Evolutionary conservation across 2,113 vertebrate species (phyloP).

Genomic region (Spea bombifrons): DNA sequence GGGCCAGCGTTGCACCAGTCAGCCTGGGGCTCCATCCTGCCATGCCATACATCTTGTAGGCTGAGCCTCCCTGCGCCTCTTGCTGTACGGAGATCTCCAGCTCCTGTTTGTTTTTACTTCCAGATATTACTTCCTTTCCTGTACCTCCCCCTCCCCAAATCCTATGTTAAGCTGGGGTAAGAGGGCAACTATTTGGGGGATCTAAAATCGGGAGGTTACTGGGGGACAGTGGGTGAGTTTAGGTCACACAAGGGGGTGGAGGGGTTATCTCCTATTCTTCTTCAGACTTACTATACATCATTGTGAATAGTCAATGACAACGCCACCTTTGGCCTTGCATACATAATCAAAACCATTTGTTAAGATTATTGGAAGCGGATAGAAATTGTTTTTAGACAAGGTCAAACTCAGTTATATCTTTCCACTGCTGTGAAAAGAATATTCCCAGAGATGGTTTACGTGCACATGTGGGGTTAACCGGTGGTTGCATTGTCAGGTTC

Average conservation of each 20-base stretch:
- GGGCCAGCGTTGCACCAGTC: constrained; percentile 85
- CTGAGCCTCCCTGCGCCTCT: constrained; percentile 91
- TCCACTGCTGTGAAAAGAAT: constrained; percentile 42
- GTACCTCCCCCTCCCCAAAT: constrained; percentile 12
- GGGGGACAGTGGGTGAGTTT: background rate
- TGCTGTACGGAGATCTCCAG: constrained; percentile 65
- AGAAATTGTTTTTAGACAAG: constrained; percentile 37
- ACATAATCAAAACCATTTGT: constrained; percentile 43
- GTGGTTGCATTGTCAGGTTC: constrained; percentile 31
- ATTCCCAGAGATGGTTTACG: constrained; percentile 44
- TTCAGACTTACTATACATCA: background rate
- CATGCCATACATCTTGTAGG: constrained; percentile 97
- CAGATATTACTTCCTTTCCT: constrained; percentile 24
- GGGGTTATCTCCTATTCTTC: background rate
- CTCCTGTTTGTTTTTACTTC: constrained; percentile 42
- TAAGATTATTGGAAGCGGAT: constrained; percentile 29
- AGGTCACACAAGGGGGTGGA: background rate
- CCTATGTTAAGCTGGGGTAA: constrained; percentile 19
- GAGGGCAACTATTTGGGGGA: background rate
- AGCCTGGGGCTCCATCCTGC: constrained; percentile 80
- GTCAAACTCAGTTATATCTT: constrained; percentile 41
- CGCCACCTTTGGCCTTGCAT: background rate
- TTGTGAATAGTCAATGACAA: constrained; percentile 11
- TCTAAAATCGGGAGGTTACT: background rate
- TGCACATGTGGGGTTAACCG: constrained; percentile 25